These are phyloP conservation scores for Momotus momota DNA, from an alignment of 2,797 vertebrate species.

Conservation along the genomic window DNA sequence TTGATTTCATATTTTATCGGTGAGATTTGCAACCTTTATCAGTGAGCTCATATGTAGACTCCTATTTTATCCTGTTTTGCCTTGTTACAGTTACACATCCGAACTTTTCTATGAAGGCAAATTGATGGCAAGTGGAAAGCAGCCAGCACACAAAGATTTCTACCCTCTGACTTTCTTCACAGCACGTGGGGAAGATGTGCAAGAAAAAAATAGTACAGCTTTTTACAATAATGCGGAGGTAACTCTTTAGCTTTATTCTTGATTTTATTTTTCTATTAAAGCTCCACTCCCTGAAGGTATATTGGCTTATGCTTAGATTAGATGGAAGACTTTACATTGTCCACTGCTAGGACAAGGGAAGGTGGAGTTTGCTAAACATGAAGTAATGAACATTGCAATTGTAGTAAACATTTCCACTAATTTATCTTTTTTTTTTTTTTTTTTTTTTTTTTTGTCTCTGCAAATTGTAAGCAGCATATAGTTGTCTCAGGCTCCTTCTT, in stretches of 20 bases:
- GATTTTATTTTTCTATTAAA: not conserved
- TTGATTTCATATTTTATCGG: conserved; percentile 42
- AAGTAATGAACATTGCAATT: not conserved
- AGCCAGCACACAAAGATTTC: conserved; percentile 98
- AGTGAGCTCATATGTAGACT: conserved; percentile 6
- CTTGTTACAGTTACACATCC: conserved; percentile 91
- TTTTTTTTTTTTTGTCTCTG: not conserved
- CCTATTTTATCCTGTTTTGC: conserved; percentile 51
- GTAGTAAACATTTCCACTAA: conserved; percentile 36
- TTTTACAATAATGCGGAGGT: conserved; percentile 99
- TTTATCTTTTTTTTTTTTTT: not conserved
- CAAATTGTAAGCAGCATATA: not conserved
- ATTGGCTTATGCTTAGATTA: not conserved
- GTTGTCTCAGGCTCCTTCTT: conserved; percentile 35
- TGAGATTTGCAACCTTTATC: conserved; percentile 21
- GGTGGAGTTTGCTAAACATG: not conserved
- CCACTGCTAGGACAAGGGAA: not conserved
- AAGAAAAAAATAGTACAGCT: conserved; percentile 99
- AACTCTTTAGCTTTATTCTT: conserved; percentile 38
- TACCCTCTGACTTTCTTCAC: conserved; percentile 99
- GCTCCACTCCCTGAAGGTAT: not conserved
- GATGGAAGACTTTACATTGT: not conserved
- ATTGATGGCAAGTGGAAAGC: conserved; percentile 98
- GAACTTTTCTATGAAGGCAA: conserved; percentile 99
- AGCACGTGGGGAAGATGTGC: conserved; percentile 96